Percentiles rank a stretch among this genome's conserved stretches.
Evolutionary conservation across 2,797 vertebrate species (phyloP).

Genomic region (Acanthiza pusilla): DNA sequence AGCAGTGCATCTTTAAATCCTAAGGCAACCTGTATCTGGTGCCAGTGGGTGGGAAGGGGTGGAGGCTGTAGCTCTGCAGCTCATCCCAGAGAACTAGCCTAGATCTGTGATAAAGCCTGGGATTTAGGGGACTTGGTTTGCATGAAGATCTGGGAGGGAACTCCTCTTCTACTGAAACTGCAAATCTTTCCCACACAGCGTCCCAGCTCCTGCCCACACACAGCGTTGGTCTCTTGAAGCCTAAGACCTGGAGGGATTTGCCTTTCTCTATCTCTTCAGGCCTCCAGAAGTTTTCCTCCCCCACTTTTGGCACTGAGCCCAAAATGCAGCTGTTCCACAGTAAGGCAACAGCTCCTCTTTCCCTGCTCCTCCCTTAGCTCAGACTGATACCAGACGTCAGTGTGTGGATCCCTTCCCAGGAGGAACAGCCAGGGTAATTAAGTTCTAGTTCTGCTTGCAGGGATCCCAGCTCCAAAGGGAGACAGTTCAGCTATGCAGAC

Average conservation of each 20-base stretch:
- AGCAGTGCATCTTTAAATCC: not conserved
- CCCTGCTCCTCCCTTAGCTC: not conserved
- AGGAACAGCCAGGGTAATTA: not conserved
- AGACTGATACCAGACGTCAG: not conserved
- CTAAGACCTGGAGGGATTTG: constrained; percentile 38
- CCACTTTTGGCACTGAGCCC: constrained; percentile 32
- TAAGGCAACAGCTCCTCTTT: not conserved
- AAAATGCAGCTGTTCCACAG: constrained; percentile 29
- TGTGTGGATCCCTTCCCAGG: not conserved
- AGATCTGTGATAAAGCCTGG: constrained; percentile 9
- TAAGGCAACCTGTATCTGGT: not conserved
- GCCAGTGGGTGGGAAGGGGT: not conserved
- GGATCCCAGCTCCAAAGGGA: not conserved
- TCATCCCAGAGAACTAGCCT: not conserved
- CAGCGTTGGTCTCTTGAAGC: not conserved
- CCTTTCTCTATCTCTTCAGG: constrained; percentile 15
- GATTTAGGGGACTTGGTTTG: not conserved
- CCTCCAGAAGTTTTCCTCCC: constrained; percentile 48
- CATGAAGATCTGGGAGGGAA: constrained; percentile 12
- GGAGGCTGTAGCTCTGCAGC: not conserved
- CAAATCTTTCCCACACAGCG: not conserved
- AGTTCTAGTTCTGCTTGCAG: not conserved
- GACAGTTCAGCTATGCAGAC: not conserved
- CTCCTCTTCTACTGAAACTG: constrained; percentile 9
- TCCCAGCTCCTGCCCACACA: constrained; percentile 44